Percentiles rank a stretch among this genome's conserved stretches.
Conservation (phyloP, 2,113 vertebrate genomes). For the Oryzias curvinotus region DNA sequence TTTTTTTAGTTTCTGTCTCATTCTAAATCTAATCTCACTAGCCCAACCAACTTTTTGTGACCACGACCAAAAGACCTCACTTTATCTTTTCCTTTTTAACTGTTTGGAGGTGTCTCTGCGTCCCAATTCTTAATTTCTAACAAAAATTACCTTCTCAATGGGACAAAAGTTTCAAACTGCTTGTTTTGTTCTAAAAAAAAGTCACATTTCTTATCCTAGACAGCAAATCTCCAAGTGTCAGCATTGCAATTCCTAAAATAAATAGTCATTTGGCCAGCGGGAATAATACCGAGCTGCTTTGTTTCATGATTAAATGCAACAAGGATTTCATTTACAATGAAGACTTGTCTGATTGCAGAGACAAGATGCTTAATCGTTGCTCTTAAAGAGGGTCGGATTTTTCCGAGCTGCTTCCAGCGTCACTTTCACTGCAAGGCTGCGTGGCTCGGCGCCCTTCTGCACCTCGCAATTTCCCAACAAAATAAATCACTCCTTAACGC, state of each 20-base stretch:
- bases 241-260: background rate
- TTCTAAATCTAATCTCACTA: too few species aligned
- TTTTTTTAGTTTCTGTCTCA: too few species aligned
- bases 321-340: background rate
- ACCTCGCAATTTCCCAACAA: slow-evolving; percentile 30
- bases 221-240: background rate
- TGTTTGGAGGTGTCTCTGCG: too few species aligned
- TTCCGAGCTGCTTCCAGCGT: slow-evolving; percentile 36
- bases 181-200: too few species aligned
- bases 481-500: slow-evolving; percentile 49
- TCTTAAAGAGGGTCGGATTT: slow-evolving; percentile 34
- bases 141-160: too few species aligned
- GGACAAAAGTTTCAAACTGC: too few species aligned
- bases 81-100: too few species aligned
- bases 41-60: too few species aligned
- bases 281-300: background rate
- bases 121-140: too few species aligned
- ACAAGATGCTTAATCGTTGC: slow-evolving; percentile 34
- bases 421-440: slow-evolving; percentile 27
- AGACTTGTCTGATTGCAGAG: slow-evolving; percentile 43
- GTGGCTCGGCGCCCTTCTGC: slow-evolving; percentile 21
- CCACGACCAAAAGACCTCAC: too few species aligned
- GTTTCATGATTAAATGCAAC: background rate
- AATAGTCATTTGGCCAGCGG: background rate
- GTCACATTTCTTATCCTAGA: too few species aligned